These are phyloP conservation scores for Syritta pipiens DNA, from an alignment of 2,888 invertebrate genomes.

Conservation along the genomic window DNA sequence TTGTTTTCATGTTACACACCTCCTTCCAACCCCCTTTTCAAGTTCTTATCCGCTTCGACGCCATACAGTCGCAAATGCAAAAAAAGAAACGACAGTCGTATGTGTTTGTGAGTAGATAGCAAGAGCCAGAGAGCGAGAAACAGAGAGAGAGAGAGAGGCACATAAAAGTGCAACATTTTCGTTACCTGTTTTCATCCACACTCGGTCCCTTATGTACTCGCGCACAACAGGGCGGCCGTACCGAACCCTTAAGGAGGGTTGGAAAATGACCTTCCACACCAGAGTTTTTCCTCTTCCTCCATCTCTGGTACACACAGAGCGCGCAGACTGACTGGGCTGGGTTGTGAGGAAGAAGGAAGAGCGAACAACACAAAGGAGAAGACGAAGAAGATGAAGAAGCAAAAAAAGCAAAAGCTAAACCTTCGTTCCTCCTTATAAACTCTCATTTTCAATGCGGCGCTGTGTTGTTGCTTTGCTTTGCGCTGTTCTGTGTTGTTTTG, in stretches of 20 bases:
- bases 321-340: slow-evolving; percentile 32
- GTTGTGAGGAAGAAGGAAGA: slow-evolving; percentile 31
- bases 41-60: slow-evolving; percentile 26
- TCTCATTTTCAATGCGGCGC: slow-evolving; percentile 62
- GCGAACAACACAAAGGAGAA: slow-evolving; percentile 27
- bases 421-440: slow-evolving; percentile 36
- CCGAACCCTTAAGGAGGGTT: slow-evolving; percentile 63
- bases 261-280: slow-evolving; percentile 66
- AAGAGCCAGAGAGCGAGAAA: background rate
- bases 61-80: slow-evolving; percentile 51
- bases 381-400: slow-evolving; percentile 17
- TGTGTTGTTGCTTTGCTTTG: background rate
- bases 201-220: slow-evolving; percentile 27
- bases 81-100: slow-evolving; percentile 22
- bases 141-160: slow-evolving; percentile 40
- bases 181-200: slow-evolving; percentile 52
- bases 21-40: slow-evolving; percentile 3
- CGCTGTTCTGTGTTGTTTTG: slow-evolving; percentile 21
- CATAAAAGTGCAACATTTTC: slow-evolving; percentile 64
- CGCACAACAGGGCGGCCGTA: slow-evolving; percentile 9
- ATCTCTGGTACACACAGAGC: slow-evolving; percentile 21
- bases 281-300: slow-evolving; percentile 66
- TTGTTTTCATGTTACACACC: slow-evolving; percentile 41
- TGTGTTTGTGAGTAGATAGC: slow-evolving; percentile 29
- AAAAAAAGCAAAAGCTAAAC: slow-evolving; percentile 27